phyloP scores from a whole-genome alignment of 2,797 vertebrate species.

The Etheostoma perlongum region DNA sequence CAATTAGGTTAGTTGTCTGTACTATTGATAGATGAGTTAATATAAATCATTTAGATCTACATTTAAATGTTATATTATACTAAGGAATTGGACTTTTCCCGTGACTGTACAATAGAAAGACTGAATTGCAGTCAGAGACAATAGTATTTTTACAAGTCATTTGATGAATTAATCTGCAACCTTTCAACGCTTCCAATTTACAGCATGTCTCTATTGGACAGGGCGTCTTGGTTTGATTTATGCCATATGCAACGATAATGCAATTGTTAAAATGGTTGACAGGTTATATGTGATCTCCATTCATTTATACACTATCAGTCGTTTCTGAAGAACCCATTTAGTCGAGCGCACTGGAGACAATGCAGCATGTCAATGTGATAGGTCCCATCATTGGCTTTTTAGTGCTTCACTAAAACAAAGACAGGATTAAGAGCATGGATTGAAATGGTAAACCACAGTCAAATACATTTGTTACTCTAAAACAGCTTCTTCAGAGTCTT shows the following conservation, averaged over 20 bases:
- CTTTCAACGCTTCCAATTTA: conserved; percentile 38
- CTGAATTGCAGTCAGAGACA: conserved; percentile 12
- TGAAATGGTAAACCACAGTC: conserved; percentile 70
- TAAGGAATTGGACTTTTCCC: neutral
- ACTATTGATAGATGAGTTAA: neutral
- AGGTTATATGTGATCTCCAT: conserved; percentile 61
- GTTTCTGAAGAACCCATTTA: conserved; percentile 49
- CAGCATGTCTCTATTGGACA: conserved; percentile 20
- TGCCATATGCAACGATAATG: conserved; percentile 52
- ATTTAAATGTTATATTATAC: neutral
- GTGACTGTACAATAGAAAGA: neutral
- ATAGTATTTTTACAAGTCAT: conserved; percentile 13
- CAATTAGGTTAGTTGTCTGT: neutral
- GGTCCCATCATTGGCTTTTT: conserved; percentile 54
- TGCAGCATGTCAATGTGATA: conserved; percentile 54
- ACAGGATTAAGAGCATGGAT: conserved; percentile 72
- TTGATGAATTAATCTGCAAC: conserved; percentile 38
- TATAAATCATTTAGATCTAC: conserved; percentile 4
- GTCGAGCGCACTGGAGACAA: conserved; percentile 63
- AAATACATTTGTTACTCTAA: conserved; percentile 73
- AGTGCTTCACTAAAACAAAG: conserved; percentile 70
- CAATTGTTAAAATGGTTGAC: conserved; percentile 56
- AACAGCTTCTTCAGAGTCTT: conserved; percentile 40
- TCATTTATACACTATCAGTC: conserved; percentile 60
- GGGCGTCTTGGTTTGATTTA: conserved; percentile 51